These are phyloP conservation scores for Cochlearius cochlearius DNA, from an alignment of 2,113 vertebrate species.

Conservation along the genomic window DNA sequence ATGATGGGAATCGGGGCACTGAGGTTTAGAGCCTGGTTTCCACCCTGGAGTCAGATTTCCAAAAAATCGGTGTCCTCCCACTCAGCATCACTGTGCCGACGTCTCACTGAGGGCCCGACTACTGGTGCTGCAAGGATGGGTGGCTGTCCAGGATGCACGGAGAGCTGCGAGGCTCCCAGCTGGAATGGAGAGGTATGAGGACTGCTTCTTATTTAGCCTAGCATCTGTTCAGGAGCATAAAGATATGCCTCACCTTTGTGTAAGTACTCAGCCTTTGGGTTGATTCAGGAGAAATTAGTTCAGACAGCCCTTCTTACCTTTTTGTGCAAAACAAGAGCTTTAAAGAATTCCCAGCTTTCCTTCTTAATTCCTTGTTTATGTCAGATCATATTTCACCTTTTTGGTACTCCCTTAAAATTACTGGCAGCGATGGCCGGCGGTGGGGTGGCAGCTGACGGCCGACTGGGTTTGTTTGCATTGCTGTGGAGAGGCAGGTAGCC, in stretches of 20 bases:
- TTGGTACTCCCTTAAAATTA: not conserved
- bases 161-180: not conserved
- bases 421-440: accelerated
- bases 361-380: not conserved
- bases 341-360: not conserved
- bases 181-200: not conserved
- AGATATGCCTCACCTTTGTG: not conserved
- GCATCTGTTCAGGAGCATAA: not conserved
- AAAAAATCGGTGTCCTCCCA: accelerated
- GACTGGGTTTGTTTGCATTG: not conserved
- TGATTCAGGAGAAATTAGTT: not conserved
- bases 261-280: not conserved
- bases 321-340: not conserved
- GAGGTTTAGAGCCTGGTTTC: not conserved
- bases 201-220: not conserved
- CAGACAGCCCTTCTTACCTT: not conserved
- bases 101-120: not conserved
- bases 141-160: not conserved
- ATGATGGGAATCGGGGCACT: not conserved
- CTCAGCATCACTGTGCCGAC: not conserved
- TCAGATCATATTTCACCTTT: not conserved
- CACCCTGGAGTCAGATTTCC: not conserved
- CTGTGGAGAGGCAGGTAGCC: not conserved
- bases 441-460: accelerated
- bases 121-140: not conserved